Evolutionary conservation across 2,797 vertebrate species (phyloP), one percentile per base, ranked within the genome.

Genomic region (Smutsia gigantea): DNA sequence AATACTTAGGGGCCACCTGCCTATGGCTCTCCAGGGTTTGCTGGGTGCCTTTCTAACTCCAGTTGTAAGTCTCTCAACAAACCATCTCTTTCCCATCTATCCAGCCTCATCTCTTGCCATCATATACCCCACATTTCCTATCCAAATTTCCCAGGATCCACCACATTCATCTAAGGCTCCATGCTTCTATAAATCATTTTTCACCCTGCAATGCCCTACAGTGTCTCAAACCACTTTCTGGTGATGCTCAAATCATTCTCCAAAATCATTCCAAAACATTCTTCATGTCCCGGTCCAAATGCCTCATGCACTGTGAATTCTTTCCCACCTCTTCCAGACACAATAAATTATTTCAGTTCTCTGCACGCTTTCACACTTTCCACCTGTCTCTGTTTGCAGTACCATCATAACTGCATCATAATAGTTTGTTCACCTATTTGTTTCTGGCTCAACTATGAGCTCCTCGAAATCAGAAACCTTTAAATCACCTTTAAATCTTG

Each of bases 371-470:
- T 29, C 85, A 64, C 0, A 17, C 13, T 86, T 93, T 31, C 39
- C n/a, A 55, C 23, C 57, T 79, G 34, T 25, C 23, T 87, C 83
- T 39, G 5, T 15, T 39, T n/a, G 1, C 7, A 57, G 10, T 21
- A 29, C 31, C 82, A 46, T 39, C 55, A 57, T 49, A 88, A 63
- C 25, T 57, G 3, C 39, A 61, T 34, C 84, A 77, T 17, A 46
- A 85, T 29, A 83, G 49, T 53, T 37, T 78, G 66, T 21, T 63
- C 18, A 72, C 37, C 5, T 77, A 15, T 68, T 57, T 84, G 27
- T 72, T 93, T 90, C 61, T 51, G 4, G 34, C 39, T 87, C 83
- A 71, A 88, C 23, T 71, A 21, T 29, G 49, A 93, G 34, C 29
- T 55, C 59, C 63, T 71, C 72, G 66, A 85, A 84, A 93, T 57